Evolutionary conservation across 2,888 invertebrate species (phyloP).

Genomic region (Hedychridium roseum): DNA sequence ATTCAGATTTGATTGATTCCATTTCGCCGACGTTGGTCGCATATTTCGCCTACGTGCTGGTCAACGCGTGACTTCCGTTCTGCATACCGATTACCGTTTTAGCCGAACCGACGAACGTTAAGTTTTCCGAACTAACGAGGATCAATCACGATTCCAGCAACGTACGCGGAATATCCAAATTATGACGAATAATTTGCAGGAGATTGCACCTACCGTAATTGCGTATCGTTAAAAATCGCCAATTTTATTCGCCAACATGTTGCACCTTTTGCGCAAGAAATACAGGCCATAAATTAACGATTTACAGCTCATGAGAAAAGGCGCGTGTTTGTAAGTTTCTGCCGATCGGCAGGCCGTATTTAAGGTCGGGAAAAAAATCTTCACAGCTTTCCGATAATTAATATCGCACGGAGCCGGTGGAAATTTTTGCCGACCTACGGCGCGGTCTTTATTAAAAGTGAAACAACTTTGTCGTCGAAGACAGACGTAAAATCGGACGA

Average conservation of each 20-base stretch:
- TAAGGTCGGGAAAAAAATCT: too few relatives aligned
- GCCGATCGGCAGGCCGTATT: background rate
- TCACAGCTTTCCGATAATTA: too few relatives aligned
- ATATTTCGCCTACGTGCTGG: conserved; percentile 53
- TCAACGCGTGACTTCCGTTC: conserved; percentile 26
- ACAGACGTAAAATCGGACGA: conserved; percentile 11
- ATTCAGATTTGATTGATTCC: conserved; percentile 57
- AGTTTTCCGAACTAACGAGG: conserved; percentile 40
- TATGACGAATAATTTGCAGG: too few relatives aligned
- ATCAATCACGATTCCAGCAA: conserved; percentile 22
- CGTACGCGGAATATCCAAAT: conserved; percentile 27
- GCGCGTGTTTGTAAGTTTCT: background rate
- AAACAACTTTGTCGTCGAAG: too few relatives aligned
- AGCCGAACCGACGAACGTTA: conserved; percentile 38
- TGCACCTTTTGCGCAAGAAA: too few relatives aligned
- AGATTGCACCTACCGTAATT: too few relatives aligned
- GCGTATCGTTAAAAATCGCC: too few relatives aligned
- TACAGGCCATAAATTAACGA: too few relatives aligned
- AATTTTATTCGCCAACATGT: too few relatives aligned
- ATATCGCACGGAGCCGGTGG: too few relatives aligned
- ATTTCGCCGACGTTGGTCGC: conserved; percentile 36
- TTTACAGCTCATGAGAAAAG: background rate
- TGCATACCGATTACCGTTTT: conserved; percentile 57
- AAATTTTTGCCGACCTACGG: too few relatives aligned
- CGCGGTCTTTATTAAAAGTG: too few relatives aligned